These are phyloP conservation scores for Bostrychus sinensis DNA, from an alignment of 2,113 vertebrate genomes.

Conservation along the genomic window DNA sequence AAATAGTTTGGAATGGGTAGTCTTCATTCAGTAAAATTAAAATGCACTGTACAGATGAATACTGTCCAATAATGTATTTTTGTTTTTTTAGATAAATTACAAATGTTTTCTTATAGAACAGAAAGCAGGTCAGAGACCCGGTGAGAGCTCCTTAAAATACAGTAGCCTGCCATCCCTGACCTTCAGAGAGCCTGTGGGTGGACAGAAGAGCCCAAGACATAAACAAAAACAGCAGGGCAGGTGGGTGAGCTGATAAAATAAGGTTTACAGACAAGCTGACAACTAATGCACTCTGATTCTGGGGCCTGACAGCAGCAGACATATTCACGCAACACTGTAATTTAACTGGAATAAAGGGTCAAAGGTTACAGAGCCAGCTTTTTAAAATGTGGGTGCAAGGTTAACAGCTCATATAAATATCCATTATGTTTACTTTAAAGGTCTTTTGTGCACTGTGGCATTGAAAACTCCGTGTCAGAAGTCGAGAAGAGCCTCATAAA, in stretches of 20 bases:
- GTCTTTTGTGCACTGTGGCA: neutral
- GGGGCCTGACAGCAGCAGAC: slow-evolving; percentile 61
- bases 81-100: too few species aligned
- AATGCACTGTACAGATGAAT: too few species aligned
- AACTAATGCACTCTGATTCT: neutral
- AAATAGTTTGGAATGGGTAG: too few species aligned
- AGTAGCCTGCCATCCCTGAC: slow-evolving; percentile 47
- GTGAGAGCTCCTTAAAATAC: slow-evolving; percentile 20
- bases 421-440: too few species aligned
- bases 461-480: too few species aligned
- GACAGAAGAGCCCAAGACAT: slow-evolving; percentile 39
- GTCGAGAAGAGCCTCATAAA: slow-evolving; percentile 52
- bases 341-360: neutral
- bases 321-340: neutral
- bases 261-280: slow-evolving; percentile 25
- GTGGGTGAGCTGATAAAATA: slow-evolving; percentile 30
- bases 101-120: too few species aligned
- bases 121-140: slow-evolving; percentile 20
- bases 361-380: too few species aligned
- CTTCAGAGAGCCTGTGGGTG: slow-evolving; percentile 56
- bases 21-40: too few species aligned
- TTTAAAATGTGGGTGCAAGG: too few species aligned
- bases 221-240: slow-evolving; percentile 40
- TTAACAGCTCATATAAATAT: too few species aligned
- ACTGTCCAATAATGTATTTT: too few species aligned